These are phyloP conservation scores for Cephus runcator DNA, from an alignment of 2,888 invertebrate species.

Conservation along the genomic window DNA sequence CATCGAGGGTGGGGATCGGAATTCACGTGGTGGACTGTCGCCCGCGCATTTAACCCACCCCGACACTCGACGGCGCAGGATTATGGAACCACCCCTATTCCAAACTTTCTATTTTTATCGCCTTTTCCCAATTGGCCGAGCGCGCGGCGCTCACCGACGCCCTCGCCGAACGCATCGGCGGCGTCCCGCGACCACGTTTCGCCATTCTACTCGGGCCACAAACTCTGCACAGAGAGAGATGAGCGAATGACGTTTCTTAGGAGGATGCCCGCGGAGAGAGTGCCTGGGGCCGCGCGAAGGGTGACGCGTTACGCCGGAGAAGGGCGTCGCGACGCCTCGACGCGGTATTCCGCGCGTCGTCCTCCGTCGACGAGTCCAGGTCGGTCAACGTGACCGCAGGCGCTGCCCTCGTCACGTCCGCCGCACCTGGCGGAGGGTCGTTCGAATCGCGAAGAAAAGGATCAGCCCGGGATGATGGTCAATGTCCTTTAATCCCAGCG, in stretches of 20 bases:
- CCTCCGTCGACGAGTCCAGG: constrained; percentile 8
- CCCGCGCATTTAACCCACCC: constrained; percentile 58
- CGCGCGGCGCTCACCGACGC: constrained; percentile 33
- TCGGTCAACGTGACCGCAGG: background rate
- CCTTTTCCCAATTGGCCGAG: constrained; percentile 58
- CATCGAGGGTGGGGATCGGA: constrained; percentile 33
- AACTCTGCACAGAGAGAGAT: too few relatives aligned
- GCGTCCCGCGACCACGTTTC: too few relatives aligned
- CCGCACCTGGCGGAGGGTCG: too few relatives aligned
- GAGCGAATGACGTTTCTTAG: too few relatives aligned
- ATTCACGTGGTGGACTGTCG: constrained; percentile 46
- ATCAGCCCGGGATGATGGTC: too few relatives aligned
- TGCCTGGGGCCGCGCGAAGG: constrained; percentile 23
- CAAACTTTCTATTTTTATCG: constrained; percentile 51
- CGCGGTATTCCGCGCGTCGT: constrained; percentile 30
- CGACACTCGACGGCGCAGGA: constrained; percentile 42
- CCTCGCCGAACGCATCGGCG: constrained; percentile 22
- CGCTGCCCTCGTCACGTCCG: too few relatives aligned
- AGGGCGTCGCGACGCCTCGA: constrained; percentile 22
- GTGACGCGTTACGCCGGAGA: constrained; percentile 16
- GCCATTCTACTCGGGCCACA: too few relatives aligned
- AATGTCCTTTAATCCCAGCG: too few relatives aligned
- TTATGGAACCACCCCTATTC: constrained; percentile 57
- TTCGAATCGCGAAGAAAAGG: too few relatives aligned
- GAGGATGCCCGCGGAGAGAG: constrained; percentile 5